phyloP scores from a whole-genome alignment of 2,797 vertebrate genomes.

The Amblyopsis hoosieri region DNA sequence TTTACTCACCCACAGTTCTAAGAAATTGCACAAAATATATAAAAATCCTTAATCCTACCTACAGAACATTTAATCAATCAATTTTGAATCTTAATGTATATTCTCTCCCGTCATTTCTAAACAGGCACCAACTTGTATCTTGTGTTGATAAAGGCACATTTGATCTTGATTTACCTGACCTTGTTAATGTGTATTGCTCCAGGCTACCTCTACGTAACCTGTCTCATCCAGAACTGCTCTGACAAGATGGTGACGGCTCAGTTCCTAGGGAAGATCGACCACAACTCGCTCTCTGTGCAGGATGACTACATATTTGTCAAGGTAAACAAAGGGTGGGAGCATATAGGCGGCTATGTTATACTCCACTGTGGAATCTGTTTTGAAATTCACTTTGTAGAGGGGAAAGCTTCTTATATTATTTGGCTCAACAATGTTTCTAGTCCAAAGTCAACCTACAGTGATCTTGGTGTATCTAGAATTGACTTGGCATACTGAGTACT shows the following conservation, averaged over 20 bases:
- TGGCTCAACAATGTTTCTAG: no score
- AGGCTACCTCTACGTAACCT: conserved; percentile 90
- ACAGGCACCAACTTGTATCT: no score
- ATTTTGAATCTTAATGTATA: no score
- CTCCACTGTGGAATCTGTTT: not conserved
- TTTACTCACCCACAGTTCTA: no score
- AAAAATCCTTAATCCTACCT: not conserved
- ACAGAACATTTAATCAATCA: not conserved
- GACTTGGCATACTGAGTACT: no score
- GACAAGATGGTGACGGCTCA: conserved; percentile 81
- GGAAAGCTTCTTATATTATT: not conserved
- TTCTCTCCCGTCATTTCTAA: no score
- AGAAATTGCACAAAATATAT: no score
- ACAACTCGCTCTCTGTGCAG: conserved; percentile 87
- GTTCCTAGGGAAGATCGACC: conserved; percentile 86
- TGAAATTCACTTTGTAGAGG: not conserved
- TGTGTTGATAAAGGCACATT: not conserved
- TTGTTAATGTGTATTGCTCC: conserved; percentile 33
- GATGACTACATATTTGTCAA: conserved; percentile 93
- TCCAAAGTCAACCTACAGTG: no score
- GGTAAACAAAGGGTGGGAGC: conserved; percentile 70
- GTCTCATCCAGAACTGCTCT: conserved; percentile 90
- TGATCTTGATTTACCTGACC: not conserved
- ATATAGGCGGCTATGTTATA: no score
- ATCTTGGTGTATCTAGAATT: no score